Evolutionary conservation across 1,140 invertebrate genomes (phyloP).

Genomic region (Micrasema minimum): DNA sequence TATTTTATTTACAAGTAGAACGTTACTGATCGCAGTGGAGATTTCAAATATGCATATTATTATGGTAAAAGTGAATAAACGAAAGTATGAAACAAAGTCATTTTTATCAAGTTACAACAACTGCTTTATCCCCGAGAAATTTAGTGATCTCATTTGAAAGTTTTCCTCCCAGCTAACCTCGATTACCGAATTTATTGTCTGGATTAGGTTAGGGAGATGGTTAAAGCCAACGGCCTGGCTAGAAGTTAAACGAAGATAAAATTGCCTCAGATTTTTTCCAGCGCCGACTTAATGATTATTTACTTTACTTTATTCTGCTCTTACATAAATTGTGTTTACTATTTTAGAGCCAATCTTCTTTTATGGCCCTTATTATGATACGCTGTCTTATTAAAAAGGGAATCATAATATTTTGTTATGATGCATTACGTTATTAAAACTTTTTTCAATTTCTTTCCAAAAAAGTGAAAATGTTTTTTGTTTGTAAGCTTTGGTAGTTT

Average conservation of each 20-base stretch:
- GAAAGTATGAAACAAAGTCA: too few relatives aligned
- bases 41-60: too few relatives aligned
- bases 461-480: too few relatives aligned
- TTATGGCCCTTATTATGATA: constrained; percentile 13
- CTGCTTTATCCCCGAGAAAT: constrained; percentile 47
- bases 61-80: too few relatives aligned
- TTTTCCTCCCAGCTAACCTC: constrained; percentile 45
- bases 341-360: constrained; percentile 24
- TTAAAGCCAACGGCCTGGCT: constrained; percentile 20
- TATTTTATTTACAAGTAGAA: too few relatives aligned
- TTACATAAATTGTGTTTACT: constrained; percentile 26
- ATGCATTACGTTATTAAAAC: too few relatives aligned
- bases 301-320: constrained; percentile 23
- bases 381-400: too few relatives aligned
- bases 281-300: constrained; percentile 36
- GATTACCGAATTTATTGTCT: constrained; percentile 53
- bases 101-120: too few relatives aligned
- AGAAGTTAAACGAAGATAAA: constrained; percentile 35
- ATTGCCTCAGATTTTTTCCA: constrained; percentile 33
- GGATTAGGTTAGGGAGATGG: constrained; percentile 48
- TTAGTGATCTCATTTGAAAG: constrained; percentile 53
- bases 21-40: too few relatives aligned
- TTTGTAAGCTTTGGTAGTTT: too few relatives aligned
- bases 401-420: too few relatives aligned
- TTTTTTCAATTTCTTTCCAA: too few relatives aligned